Evolutionary conservation across 2,888 invertebrate genomes (phyloP), one percentile per base, ranked within the genome.

Genomic region (Acholoe squamosa): DNA sequence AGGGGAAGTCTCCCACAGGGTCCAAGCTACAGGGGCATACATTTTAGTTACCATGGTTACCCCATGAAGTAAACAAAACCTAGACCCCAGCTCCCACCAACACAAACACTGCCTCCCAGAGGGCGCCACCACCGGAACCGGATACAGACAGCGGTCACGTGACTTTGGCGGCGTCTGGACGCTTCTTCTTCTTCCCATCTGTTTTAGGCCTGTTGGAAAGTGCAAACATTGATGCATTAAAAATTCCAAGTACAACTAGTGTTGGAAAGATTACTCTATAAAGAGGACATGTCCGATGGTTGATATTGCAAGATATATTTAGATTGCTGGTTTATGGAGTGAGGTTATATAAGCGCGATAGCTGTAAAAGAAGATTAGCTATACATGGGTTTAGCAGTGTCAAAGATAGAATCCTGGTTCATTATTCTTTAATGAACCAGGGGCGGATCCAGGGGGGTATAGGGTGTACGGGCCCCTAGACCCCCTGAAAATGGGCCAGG

Each of bases 71-170:
- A 80, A 80, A 80, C 80, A 80, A 25, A 76, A 14, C 14, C 28
- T 14, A 25, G 76, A 76, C 61, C 34, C 34, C 80, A 80, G 80
- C 14, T 22, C 19, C 34, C 14, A 80, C 80, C 80, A 80, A 80
- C 80, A 80, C 80, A 80, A 43, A 80, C 33, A 43, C 80, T 16
- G 43, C 34, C 33, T 34, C 31, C 80, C 80, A 80, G 80, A 34
- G 34, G 80, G n/a, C 80, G 43, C 80, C 80, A 80, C 80, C 43
- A 19, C 80, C 80, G 80, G 80, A 80, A 80, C 34, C 43, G 43
- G 34, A 80, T 80, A 80, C 80, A 80, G 80, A 19, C 80, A 19
- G 25, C 34, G 19, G 80, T 80, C 80, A 80, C 43, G 80, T 80
- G 80, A 80, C 80, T 16, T 19, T 14, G 28, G 76, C 31, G 80